Conservation (phyloP, 2,113 vertebrate species). For the Grantiella picta region DNA sequence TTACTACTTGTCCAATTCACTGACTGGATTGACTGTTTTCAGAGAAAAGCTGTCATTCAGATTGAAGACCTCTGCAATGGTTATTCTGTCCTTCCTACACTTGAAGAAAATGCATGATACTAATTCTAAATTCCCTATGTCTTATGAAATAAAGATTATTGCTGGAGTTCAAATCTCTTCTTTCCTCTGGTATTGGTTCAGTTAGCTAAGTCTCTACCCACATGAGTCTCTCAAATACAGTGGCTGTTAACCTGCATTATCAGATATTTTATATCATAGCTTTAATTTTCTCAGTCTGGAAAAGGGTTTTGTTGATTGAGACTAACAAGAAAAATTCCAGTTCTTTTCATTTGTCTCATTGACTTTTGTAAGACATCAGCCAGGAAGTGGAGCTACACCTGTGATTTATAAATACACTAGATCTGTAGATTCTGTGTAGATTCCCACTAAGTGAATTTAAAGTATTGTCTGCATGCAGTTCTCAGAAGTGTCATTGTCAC, state of each 20-base stretch:
- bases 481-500: neutral
- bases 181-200: neutral
- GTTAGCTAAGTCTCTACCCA: neutral
- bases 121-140: neutral
- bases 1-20: neutral
- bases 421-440: neutral
- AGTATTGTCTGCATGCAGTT: neutral
- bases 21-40: neutral
- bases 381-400: neutral
- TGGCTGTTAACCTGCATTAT: neutral
- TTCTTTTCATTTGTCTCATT: neutral
- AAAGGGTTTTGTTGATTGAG: neutral
- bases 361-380: neutral
- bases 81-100: neutral
- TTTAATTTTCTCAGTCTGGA: neutral
- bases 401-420: neutral
- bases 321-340: neutral
- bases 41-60: neutral
- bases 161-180: neutral
- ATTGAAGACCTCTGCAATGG: neutral
- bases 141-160: neutral
- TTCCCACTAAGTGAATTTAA: neutral
- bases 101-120: neutral
- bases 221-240: neutral
- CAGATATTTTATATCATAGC: neutral